Evolutionary conservation across 2,797 vertebrate genomes (phyloP), one percentile per base, ranked within the genome.

Genomic region (Tangara arthus): DNA sequence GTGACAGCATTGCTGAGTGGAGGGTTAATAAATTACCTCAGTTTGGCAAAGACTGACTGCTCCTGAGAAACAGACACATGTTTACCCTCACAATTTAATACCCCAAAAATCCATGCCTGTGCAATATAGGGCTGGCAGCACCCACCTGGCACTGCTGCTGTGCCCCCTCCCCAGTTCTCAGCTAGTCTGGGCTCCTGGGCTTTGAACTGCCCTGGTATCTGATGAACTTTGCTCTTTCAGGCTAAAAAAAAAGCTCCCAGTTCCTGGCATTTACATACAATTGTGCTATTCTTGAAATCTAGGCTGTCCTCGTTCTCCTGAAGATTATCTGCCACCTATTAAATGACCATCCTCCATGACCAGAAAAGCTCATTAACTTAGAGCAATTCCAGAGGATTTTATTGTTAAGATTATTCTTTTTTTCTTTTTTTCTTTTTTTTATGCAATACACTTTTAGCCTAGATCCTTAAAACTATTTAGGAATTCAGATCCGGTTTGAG

Each of bases 241-340:
- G 27, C 27, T 69, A 7, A 30, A 79, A 93, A 93, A 59, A 59
- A 37, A 75, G 5, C 22, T n/a, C 28, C 28, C 37, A 14, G 35
- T 52, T 84, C 52, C 44, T 72, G 64, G 26, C 20, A 39, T 94
- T 95, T 89, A 26, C 68, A 87, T 85, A 61, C 39, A 82, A 32
- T 56, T 61, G 35, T 24, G 68, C 87, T 93, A 75, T 85, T 93
- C 57, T 80, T 89, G 78, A 94, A 92, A 89, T 91, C 72, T 81
- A 88, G 94, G 91, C 82, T 92, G 89, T 37, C 94, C 84, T 76
- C 55, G 2, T 93, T 96, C 76, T 93, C 56, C 53, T 3, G 2
- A 68, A 89, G 82, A 52, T 82, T 82, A 69, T 64, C 37, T 82
- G 32, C 27, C 16, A 55, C 64, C 60, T 79, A 56, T 69, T 80